These are phyloP conservation scores for Paralvinella palmiformis DNA, from an alignment of 1,140 invertebrate species.

Conservation along the genomic window DNA sequence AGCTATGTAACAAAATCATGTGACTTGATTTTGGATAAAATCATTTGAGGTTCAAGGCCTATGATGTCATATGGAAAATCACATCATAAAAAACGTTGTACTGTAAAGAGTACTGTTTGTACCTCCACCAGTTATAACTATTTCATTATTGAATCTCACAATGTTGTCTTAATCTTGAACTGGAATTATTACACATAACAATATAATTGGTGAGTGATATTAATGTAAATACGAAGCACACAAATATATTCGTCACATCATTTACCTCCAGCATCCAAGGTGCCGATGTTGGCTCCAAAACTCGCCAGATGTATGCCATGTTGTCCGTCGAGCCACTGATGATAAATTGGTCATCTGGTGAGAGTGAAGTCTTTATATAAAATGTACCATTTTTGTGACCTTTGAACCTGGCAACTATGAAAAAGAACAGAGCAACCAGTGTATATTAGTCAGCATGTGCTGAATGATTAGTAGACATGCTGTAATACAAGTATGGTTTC, in stretches of 20 bases:
- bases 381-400: conserved; percentile 72
- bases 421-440: no score
- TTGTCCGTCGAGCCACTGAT: conserved; percentile 78
- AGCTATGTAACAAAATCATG: no score
- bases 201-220: neutral
- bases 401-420: conserved; percentile 43
- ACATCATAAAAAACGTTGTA: no score
- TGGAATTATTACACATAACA: neutral
- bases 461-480: neutral
- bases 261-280: conserved; percentile 9
- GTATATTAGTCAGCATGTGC: neutral
- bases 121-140: neutral
- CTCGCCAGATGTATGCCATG: conserved; percentile 76
- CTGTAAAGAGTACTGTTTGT: neutral
- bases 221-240: neutral
- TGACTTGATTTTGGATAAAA: no score
- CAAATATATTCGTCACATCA: no score
- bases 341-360: conserved; percentile 70
- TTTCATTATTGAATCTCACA: neutral
- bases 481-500: no score
- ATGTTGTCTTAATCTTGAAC: neutral
- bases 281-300: conserved; percentile 6
- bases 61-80: no score
- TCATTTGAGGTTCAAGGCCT: no score
- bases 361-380: conserved; percentile 74